These are phyloP conservation scores for Cheiracanthium punctorium DNA, from an alignment of 2,888 invertebrate species.

Conservation along the genomic window DNA sequence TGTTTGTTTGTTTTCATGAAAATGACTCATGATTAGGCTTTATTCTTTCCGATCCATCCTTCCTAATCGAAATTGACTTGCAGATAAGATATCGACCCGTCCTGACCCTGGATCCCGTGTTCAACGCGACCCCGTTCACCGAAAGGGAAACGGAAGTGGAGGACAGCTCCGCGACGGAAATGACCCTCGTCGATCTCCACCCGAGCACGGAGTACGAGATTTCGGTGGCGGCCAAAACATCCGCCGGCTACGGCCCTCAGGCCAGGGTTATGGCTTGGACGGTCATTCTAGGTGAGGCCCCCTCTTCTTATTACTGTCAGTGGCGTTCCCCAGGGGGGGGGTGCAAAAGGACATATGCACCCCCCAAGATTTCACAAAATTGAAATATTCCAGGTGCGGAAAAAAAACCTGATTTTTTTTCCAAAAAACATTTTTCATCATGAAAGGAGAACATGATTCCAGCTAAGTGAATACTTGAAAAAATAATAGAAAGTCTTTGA, in stretches of 20 bases:
- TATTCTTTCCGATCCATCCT: too few relatives aligned
- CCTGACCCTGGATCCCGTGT: slow-evolving; percentile 44
- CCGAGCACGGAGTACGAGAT: slow-evolving; percentile 52
- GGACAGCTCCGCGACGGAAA: neutral
- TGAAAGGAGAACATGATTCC: too few relatives aligned
- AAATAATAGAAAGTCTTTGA: too few relatives aligned
- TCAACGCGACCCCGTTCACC: slow-evolving; percentile 23
- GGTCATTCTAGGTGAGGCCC: slow-evolving; percentile 37
- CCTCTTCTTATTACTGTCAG: neutral
- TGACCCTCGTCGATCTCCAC: slow-evolving; percentile 24
- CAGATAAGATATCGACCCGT: slow-evolving; percentile 42
- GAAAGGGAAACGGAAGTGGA: neutral
- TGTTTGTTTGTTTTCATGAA: too few relatives aligned
- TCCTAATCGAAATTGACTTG: too few relatives aligned
- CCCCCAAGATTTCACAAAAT: too few relatives aligned
- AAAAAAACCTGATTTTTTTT: too few relatives aligned
- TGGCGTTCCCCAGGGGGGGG: neutral
- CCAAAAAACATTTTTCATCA: too few relatives aligned
- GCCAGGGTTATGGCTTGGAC: slow-evolving; percentile 47
- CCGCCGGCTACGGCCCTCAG: slow-evolving; percentile 35
- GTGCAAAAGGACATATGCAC: too few relatives aligned
- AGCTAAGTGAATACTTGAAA: too few relatives aligned
- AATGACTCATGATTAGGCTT: too few relatives aligned
- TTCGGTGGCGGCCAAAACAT: slow-evolving; percentile 24
- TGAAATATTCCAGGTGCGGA: too few relatives aligned